These are phyloP conservation scores for Eulacestoma nigropectus DNA, from an alignment of 2,113 vertebrate genomes.

Conservation along the genomic window DNA sequence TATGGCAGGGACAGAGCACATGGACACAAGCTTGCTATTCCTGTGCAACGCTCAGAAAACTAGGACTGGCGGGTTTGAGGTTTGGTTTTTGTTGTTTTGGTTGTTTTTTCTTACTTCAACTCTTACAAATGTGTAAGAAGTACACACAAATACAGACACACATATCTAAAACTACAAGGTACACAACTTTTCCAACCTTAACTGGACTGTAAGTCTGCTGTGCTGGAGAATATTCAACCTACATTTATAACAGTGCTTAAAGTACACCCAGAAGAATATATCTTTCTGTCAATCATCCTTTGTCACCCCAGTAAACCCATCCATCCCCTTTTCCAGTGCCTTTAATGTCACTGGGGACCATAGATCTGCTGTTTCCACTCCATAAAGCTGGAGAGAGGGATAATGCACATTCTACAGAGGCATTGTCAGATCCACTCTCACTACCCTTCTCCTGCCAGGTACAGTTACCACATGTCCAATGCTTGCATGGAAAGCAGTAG, in stretches of 20 bases:
- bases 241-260: neutral
- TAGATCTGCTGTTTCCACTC: neutral
- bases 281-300: neutral
- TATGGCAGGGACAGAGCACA: slow-evolving; percentile 24
- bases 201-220: neutral
- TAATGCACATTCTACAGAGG: neutral
- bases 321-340: neutral
- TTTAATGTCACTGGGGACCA: neutral
- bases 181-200: neutral
- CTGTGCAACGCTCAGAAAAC: neutral
- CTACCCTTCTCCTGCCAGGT: neutral
- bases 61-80: neutral
- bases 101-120: neutral
- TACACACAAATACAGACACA: neutral
- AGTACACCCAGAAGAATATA: neutral
- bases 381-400: neutral
- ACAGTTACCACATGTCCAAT: neutral
- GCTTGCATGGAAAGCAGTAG: neutral
- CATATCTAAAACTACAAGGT: neutral
- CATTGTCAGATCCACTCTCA: neutral
- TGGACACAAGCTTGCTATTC: neutral
- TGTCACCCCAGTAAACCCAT: neutral
- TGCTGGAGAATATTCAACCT: neutral
- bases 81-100: neutral
- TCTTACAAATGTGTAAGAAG: neutral